Percentiles rank a stretch among this genome's conserved stretches.
Evolutionary conservation across 1,140 invertebrate species (phyloP).

Genomic region (Pseudachorutes palmiensis): DNA sequence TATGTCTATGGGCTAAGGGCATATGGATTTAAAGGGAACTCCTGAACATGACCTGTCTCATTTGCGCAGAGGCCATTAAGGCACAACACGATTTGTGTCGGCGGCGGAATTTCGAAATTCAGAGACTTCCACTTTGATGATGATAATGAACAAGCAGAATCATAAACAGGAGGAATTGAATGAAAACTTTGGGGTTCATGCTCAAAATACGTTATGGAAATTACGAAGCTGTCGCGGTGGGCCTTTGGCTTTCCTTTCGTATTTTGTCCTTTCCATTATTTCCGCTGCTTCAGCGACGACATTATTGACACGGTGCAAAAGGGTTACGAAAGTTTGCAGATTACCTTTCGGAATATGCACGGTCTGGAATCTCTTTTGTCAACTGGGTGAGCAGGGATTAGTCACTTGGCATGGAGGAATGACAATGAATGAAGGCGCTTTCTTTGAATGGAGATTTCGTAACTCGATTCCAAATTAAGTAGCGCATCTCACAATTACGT

Average conservation of each 20-base stretch:
- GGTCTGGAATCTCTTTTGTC: background rate
- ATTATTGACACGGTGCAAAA: background rate
- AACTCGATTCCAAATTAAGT: background rate
- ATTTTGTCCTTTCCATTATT: background rate
- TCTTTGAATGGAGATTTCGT: too few species aligned
- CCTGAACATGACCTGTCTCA: too few species aligned
- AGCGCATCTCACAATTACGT: too few species aligned
- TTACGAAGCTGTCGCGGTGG: background rate
- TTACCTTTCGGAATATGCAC: too few species aligned
- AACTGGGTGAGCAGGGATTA: conserved; percentile 5
- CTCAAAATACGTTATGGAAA: background rate
- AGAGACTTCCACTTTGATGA: too few species aligned
- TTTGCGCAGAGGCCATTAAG: too few species aligned
- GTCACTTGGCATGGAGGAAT: background rate
- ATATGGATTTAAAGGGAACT: too few species aligned
- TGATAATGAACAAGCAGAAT: background rate
- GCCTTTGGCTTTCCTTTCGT: background rate
- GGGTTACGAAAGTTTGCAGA: too few species aligned
- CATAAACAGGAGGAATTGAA: background rate
- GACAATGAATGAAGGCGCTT: background rate
- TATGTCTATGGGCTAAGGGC: too few species aligned
- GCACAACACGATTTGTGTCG: too few species aligned
- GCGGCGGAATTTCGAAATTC: too few species aligned
- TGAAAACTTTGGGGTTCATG: background rate
- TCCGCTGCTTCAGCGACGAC: background rate